A percentile compares a stretch with the other conserved stretches of the same genome.
phyloP scores from a whole-genome alignment of 2,888 invertebrate genomes.

The Acholoe squamosa region DNA sequence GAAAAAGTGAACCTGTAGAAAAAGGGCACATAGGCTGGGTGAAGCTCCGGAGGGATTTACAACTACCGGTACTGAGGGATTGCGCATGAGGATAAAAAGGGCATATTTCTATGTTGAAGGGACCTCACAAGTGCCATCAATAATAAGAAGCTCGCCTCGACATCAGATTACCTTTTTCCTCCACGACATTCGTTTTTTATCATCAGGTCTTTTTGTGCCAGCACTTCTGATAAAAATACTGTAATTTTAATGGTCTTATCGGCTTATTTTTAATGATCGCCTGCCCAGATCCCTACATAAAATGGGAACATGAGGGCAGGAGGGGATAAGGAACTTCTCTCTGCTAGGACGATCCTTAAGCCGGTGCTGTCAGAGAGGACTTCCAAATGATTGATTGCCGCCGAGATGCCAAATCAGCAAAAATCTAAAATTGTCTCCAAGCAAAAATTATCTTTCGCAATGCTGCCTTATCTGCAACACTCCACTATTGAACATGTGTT shows the following conservation, averaged over 20 bases:
- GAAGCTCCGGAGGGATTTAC: not conserved
- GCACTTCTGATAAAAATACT: conserved; percentile 1
- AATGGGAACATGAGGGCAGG: not conserved
- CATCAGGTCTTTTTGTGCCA: not conserved
- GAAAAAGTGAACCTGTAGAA: not conserved
- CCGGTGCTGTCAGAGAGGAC: not conserved
- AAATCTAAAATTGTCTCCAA: too few relatives aligned
- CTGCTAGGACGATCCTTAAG: not conserved
- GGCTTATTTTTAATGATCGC: conserved; percentile 15
- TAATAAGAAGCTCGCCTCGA: not conserved
- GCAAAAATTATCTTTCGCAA: not conserved
- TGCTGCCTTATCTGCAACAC: not conserved
- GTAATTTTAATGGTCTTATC: conserved; percentile 39
- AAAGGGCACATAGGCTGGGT: not conserved
- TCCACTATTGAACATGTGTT: too few relatives aligned
- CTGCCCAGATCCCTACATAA: not conserved
- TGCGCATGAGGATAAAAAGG: not conserved
- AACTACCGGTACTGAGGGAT: not conserved
- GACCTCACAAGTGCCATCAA: not conserved
- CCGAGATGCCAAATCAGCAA: not conserved
- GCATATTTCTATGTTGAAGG: conserved; percentile 1
- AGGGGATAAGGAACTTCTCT: not conserved
- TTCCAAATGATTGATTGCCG: conserved; percentile 10
- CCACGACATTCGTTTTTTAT: not conserved
- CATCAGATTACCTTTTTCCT: not conserved